Base-by-base conservation (phyloP, 2,113 vertebrate species). In the Sebastes schlegelii region DNA sequence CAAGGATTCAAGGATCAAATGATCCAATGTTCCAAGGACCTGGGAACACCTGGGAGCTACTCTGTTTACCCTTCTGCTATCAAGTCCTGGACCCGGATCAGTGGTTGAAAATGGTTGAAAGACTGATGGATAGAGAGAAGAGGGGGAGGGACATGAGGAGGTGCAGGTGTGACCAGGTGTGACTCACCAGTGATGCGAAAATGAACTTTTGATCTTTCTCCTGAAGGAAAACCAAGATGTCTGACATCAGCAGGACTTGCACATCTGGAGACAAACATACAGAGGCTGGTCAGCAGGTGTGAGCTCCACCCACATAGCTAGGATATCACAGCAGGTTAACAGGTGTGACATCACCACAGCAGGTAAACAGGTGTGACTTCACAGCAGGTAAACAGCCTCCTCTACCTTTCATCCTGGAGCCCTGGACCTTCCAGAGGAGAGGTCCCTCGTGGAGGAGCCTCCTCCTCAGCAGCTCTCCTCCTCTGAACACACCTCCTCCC, bases 151-250 rank as follows among this genome's bases (percentile, higher is more conserved):
- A 48, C 2, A 34, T 8, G 23, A 49, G 19, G 55, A 64, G 70
- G 12, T 46, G n/a, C 61, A 63, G 52, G 6, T 19, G 54, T 9
- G 21, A 42, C 5, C 23, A 77, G 69, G 48, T 42, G 9, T 2
- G 42, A 91, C 97, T 97, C 84, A 99, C 98, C 95, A 97, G 92
- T 55, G 95, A 94, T 3, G 96, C 96, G 54, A 99, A 99, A 65
- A 94, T 96, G 92, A 95, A 98, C 83, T 97, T 99, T 91, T 99
- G 97, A 87, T 99, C 98, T 93, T 99, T 99, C 86, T 99, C 98
- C 85, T 99, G 98, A 74, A 99, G 96, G 79, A 99, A 97, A 86
- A 98, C 95, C 17, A 99, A 91, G 88, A 97, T 96, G 61, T 99
- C 98, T 0, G 97, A 97, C 97, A 99, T 96, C 86, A 99, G 90